Evolutionary conservation across 2,113 vertebrate species (phyloP), one percentile per base, ranked within the genome.

Genomic region (Aptenodytes forsteri): DNA sequence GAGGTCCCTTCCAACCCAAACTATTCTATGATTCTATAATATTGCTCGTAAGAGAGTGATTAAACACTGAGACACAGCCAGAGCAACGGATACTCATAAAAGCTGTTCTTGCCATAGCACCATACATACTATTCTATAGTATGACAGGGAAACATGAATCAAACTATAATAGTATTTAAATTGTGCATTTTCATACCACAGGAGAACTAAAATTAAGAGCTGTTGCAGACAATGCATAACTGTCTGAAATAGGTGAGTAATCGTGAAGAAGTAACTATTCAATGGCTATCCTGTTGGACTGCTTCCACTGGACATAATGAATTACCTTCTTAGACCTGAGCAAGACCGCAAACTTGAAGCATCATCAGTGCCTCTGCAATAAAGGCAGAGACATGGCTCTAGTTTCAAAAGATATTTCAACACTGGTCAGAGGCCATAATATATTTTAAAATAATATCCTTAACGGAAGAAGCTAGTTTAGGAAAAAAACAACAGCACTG

Each of bases 21-120:
- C 42, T 42, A 42, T 42, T 42, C 42, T 42, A 42, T 42, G 42
- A 42, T 42, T 42, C 42, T 42, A 16, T 42, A 14, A 42, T 42
- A 96, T 71, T 91, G 61, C 69, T 90, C 75, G n/a, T 22, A 8
- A 55, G 70, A 94, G 36, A 89, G 47, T 75, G 84, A 96, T 94
- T 90, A 90, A 96, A 79, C 32, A 84, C n/a, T 10, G 30, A 90
- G 65, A 75, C 49, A 79, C 11, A 84, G 36, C 34, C 83, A 89
- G 76, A 62, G n/a, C 58, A 90, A 67, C 0, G 1, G 66, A 83
- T 82, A 72, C 17, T 69, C 55, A 36, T 75, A 92, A 89, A 95
- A 89, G 32, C 42, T 42, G 4, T 27, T 73, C 72, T 85, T 88
- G 44, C n/a, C 46, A 55, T 22, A 62, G 23, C 55, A 76, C 38